Evolutionary conservation across 1,140 invertebrate species (phyloP), one percentile per base, ranked within the genome.

Genomic region (Drosophila subobscura): DNA sequence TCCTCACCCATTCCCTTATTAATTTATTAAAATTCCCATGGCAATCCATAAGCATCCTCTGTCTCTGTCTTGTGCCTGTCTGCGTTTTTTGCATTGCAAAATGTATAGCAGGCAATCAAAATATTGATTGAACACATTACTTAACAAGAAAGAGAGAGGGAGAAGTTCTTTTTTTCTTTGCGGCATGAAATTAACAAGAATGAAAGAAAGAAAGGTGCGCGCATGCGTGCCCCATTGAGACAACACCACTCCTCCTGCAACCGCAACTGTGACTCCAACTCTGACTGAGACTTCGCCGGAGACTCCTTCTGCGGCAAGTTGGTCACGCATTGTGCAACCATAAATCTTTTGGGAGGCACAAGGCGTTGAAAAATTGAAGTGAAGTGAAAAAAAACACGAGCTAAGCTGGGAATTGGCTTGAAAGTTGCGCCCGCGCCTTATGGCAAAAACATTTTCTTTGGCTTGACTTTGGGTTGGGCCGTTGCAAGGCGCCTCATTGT

Each of bases 311-410:
- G 44, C 79, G 53, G 74, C 77, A 57, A 73, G 47, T 76, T 77
- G 79, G 77, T 81, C 78, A 86, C 81, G 81, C 81, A 81, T 74
- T 86, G 59, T 74, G 75, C 61, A 47, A 55, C 67, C 72, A 76
- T 88, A 83, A 88, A 83, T 86, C 83, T 78, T 72, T 37, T 12
- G 10, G 7, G 14, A 8, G 25, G 59, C 51, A 56, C 33, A 60
- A 86, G 78, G 84, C 83, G 83, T 83, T 86, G 83, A 86, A 88
- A 88, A 88, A 72, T 75, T 58, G 75, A 78, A 47, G 63, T 37
- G 23, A 56, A 68, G 23, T 49, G 56, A 40, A 66, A 27, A 23
- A 40, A 27, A 65, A 65, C 60, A 67, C 68, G 78, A 49, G 71
- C 70, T 70, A 42, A 55, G 50, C 54, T 63, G 75, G 55, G 41